A percentile compares a stretch with the other conserved stretches of the same genome.
Evolutionary conservation across 2,113 vertebrate genomes (phyloP).

Genomic region (Alouatta palliata): DNA sequence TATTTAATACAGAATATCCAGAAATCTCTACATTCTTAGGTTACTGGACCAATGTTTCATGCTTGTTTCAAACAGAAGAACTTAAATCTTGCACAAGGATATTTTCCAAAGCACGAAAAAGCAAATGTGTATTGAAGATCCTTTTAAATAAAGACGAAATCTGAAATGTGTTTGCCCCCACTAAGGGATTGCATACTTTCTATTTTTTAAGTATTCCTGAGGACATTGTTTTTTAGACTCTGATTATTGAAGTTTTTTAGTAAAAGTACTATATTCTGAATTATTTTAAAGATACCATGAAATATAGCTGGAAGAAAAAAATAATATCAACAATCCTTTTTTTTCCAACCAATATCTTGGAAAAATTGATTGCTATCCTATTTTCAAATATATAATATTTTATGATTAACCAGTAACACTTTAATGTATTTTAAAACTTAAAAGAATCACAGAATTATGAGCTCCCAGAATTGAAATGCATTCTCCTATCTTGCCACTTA

Average conservation of each 20-base stretch:
- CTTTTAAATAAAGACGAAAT: slow-evolving; percentile 51
- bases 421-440: slow-evolving; percentile 37
- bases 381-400: slow-evolving; percentile 51
- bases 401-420: slow-evolving; percentile 1
- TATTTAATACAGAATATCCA: neutral
- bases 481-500: slow-evolving; percentile 11
- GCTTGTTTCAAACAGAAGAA: slow-evolving; percentile 44
- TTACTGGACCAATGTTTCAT: neutral
- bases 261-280: slow-evolving; percentile 33
- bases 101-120: slow-evolving; percentile 46
- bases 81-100: neutral
- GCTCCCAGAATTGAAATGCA: slow-evolving; percentile 10
- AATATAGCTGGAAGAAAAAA: slow-evolving; percentile 33
- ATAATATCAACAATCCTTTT: neutral
- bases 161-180: neutral
- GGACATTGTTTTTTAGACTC: neutral
- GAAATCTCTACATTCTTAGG: slow-evolving; percentile 1
- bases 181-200: neutral
- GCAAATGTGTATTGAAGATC: neutral
- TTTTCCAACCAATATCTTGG: neutral
- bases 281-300: slow-evolving; percentile 46
- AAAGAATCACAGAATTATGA: slow-evolving; percentile 38
- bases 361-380: slow-evolving; percentile 26
- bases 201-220: slow-evolving; percentile 51
- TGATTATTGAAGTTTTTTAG: slow-evolving; percentile 17